Evolutionary conservation across 2,797 vertebrate species (phyloP).

Genomic region (Alcedo quadribrachys): DNA sequence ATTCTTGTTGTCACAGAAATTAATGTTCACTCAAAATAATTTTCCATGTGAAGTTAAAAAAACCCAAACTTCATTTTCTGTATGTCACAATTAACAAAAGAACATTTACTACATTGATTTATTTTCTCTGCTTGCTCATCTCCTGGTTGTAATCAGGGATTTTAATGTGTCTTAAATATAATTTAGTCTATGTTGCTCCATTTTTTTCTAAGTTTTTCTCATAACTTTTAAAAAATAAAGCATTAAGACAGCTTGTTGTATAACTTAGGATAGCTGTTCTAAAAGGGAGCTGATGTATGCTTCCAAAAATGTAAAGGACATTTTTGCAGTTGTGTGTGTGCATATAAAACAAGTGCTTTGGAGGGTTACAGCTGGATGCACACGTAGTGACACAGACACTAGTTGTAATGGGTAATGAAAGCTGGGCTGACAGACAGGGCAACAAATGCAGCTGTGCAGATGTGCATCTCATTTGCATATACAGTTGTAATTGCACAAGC

Average conservation of each 20-base stretch:
- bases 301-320: constrained; percentile 24
- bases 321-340: background rate
- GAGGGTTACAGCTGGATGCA: constrained; percentile 5
- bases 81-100: background rate
- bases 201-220: background rate
- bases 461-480: background rate
- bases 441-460: background rate
- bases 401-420: constrained; percentile 2
- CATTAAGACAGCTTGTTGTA: background rate
- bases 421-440: background rate
- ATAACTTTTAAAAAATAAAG: constrained; percentile 25
- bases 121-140: background rate
- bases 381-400: background rate
- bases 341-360: background rate
- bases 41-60: background rate
- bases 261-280: background rate
- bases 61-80: background rate
- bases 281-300: constrained; percentile 3
- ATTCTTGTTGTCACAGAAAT: background rate
- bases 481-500: background rate
- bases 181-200: background rate
- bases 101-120: background rate
- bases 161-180: background rate
- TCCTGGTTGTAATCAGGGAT: background rate
- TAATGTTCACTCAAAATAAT: background rate